These are phyloP conservation scores for Oscheius sp. DNA, from an alignment of 2,888 invertebrate genomes.

Conservation along the genomic window DNA sequence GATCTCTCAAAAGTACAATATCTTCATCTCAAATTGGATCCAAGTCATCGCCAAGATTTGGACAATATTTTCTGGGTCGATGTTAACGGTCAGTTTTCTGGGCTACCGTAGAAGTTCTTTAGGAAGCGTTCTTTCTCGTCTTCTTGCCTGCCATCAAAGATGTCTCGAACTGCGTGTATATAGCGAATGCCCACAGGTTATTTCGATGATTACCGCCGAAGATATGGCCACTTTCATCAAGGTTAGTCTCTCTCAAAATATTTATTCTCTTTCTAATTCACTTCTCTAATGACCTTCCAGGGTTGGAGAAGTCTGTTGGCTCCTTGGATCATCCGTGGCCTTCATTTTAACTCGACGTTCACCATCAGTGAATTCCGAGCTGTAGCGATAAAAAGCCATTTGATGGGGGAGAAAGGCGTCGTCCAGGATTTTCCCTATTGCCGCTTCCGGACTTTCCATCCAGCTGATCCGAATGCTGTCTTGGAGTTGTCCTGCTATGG, in stretches of 20 bases:
- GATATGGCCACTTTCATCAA: constrained; percentile 41
- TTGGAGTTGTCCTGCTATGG: constrained; percentile 43
- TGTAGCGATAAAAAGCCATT: constrained; percentile 5
- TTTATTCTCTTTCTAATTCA: neutral
- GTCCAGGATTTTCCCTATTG: constrained; percentile 27
- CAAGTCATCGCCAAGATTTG: constrained; percentile 39
- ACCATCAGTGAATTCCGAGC: constrained; percentile 45
- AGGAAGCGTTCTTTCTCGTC: constrained; percentile 33
- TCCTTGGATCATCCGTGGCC: constrained; percentile 45
- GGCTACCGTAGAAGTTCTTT: no score
- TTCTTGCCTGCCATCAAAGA: constrained; percentile 16
- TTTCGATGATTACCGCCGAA: constrained; percentile 36
- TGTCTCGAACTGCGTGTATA: constrained; percentile 43
- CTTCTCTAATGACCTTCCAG: no score
- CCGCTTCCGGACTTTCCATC: constrained; percentile 39
- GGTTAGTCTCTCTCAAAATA: neutral
- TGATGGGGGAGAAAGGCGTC: neutral
- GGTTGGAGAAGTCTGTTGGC: constrained; percentile 29
- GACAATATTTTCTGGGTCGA: constrained; percentile 32
- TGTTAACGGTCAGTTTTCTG: constrained; percentile 31
- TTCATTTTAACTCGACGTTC: constrained; percentile 44
- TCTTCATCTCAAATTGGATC: constrained; percentile 45
- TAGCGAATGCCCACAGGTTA: constrained; percentile 36
- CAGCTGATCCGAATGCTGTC: constrained; percentile 28
- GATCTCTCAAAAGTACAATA: neutral